phyloP scores from a whole-genome alignment of 2,888 invertebrate genomes.

The Drosophila gaucha region DNA sequence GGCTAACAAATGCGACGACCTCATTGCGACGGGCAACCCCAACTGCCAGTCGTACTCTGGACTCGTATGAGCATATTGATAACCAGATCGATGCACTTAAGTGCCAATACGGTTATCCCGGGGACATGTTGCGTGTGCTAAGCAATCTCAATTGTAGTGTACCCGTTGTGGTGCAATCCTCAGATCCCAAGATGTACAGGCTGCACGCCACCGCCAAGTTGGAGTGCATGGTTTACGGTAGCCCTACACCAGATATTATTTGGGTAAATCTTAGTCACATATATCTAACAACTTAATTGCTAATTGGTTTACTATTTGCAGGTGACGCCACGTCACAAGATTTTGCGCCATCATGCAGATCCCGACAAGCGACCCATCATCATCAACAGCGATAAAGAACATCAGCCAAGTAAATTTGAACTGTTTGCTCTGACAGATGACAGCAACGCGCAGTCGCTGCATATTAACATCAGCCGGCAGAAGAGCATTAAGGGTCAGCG shows the following conservation, averaged over 20 bases:
- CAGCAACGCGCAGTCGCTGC: conserved; percentile 56
- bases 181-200: conserved; percentile 88
- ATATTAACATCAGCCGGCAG: conserved; percentile 67
- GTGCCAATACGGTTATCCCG: conserved; percentile 88
- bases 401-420: conserved; percentile 79
- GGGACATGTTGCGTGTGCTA: conserved; percentile 89
- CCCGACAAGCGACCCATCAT: conserved; percentile 85
- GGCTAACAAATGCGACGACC: conserved; percentile 85
- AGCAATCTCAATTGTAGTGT: conserved; percentile 90
- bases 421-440: conserved; percentile 79
- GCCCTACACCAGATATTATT: conserved; percentile 91
- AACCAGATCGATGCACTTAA: conserved; percentile 86
- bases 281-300: background rate
- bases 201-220: conserved; percentile 89
- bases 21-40: conserved; percentile 82
- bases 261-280: conserved; percentile 86
- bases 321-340: conserved; percentile 89
- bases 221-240: conserved; percentile 91
- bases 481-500: conserved; percentile 69
- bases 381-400: conserved; percentile 77
- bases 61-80: conserved; percentile 72
- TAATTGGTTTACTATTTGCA: conserved; percentile 16
- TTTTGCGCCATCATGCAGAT: conserved; percentile 92
- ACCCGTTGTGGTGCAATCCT: conserved; percentile 87
- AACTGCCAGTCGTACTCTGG: conserved; percentile 68